Evolutionary conservation across 37 sponge, comb jelly and placozoan genomes (phyloP).

Genomic region (Bolinopsis microptera): DNA sequence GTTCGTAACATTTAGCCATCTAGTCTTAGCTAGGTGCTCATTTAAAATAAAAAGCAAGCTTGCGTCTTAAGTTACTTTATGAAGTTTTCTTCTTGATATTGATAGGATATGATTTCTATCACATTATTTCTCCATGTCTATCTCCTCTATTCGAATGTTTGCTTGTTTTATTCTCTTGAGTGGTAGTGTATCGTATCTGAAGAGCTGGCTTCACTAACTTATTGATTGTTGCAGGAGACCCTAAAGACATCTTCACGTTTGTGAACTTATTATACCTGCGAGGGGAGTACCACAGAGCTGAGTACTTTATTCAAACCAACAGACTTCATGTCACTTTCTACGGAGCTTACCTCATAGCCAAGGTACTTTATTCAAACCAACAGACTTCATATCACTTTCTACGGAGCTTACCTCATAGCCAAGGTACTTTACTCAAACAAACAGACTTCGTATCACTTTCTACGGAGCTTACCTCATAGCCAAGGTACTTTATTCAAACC

Average conservation of each 20-base stretch:
- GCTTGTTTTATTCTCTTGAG: too few species aligned
- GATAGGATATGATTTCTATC: too few species aligned
- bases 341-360: constrained; percentile 36
- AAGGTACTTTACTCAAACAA: neutral
- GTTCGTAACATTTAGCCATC: neutral
- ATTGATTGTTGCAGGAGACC: constrained; percentile 6
- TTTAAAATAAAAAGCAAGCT: too few species aligned
- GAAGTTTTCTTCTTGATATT: too few species aligned
- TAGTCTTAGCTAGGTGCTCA: neutral
- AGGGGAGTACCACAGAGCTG: constrained; percentile 24
- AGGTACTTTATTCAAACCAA: neutral
- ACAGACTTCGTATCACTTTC: neutral
- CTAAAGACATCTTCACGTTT: neutral
- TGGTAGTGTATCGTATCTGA: too few species aligned
- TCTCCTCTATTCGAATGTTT: too few species aligned
- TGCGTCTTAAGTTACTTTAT: too few species aligned
- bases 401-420: neutral
- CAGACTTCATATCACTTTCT: constrained; percentile 4
- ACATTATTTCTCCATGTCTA: too few species aligned
- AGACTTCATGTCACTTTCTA: neutral
- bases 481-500: neutral
- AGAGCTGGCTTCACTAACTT: too few species aligned
- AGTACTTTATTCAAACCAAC: constrained; percentile 19
- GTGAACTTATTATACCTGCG: constrained; percentile 7
- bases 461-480: constrained; percentile 1